Base-by-base conservation (phyloP, 2,113 vertebrate species). In the Eretmochelys imbricata region DNA sequence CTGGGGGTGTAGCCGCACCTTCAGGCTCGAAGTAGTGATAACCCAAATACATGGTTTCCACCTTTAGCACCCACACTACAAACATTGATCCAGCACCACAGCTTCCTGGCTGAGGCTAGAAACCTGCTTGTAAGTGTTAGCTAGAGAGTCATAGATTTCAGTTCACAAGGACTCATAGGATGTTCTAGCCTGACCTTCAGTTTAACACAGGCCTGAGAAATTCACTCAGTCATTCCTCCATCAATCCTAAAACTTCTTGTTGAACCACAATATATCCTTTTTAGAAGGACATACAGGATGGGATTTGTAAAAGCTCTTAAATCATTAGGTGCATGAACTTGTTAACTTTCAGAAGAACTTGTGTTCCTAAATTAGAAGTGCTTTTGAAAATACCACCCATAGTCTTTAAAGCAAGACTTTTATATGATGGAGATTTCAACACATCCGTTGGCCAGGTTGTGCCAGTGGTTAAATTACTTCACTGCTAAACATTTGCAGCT, bases 371-470 rank as follows among this genome's bases (percentile, higher is more conserved):
- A n/a, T 82, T 9, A 20, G 82, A 25, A 82, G 79, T 94, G 19
- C 24, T 92, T 93, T 88, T 94, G 80, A 35, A 38, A 9, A 0
- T 46, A 22, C 72, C 89, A 69, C 6, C 29, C 80, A n/a, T 51
- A 89, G 72, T 50, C 24, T 82, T 38, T 17, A 82, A 19, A 38
- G 88, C 86, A 88, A 92, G 62, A 53, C 88, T 57, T 80, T 84
- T 0, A 0, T 89, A 5, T 89, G 48, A 3, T 87, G 54, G 19
- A 62, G 57, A 57, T 27, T 57, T 25, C 24, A 57, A 9, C 24
- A 57, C 24, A 57, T 55, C 55, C 55, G 24, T 57, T 57, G 55
- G 55, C 24, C 24, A 57, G 55, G 10, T 57, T 57, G 55, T 55
- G 22, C 22, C 22, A 55, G 53, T 54, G 53, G 53, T 24, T 55